Evolutionary conservation across 2,888 invertebrate species (phyloP), one percentile per base, ranked within the genome.

Genomic region (Morpho deidamia): DNA sequence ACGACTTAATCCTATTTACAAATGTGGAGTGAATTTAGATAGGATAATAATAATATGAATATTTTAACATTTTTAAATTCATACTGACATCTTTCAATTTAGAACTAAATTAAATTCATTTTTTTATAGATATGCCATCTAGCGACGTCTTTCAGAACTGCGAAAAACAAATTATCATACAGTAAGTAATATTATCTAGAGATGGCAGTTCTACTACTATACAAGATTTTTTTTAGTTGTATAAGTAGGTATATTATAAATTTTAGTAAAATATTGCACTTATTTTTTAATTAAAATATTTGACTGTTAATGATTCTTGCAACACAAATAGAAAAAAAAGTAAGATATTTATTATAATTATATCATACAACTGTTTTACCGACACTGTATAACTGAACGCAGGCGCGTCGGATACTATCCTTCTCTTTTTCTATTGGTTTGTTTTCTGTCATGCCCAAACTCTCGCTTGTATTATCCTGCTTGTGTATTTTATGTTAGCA

Each of bases 341-440:
- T 23, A 23, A 23, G 23, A 35, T 50, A 33, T 44, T 38, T 37
- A 23, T 42, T 4, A 44, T 53, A 53, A 51, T 42, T 56, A 43
- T 59, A 63, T 62, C 60, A 53, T 46, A 39, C 37, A 42, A 65
- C 80, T 83, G 78, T 62, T 83, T 83, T 80, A 81, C 71, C 84
- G 81, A 83, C 79, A 54, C 55, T 68, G 63, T 60, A 23, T 62
- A 68, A 71, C 69, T 72, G 69, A 64, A 76, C 87, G 87, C 88
- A 86, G 82, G 86, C 87, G 87, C 83, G 76, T 76, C 74, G 73
- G 67, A 67, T 72, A 79, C 72, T 70, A 71, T 78, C 76, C 72
- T 80, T 78, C 76, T 81, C 80, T 78, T 79, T 83, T 82, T 79
- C 77, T 76, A 85, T 87, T 85, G 86, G 85, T 85, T 87, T 85